Evolutionary conservation across 2,797 vertebrate species (phyloP), one percentile per base, ranked within the genome.

Genomic region (Gouania willdenowi): DNA sequence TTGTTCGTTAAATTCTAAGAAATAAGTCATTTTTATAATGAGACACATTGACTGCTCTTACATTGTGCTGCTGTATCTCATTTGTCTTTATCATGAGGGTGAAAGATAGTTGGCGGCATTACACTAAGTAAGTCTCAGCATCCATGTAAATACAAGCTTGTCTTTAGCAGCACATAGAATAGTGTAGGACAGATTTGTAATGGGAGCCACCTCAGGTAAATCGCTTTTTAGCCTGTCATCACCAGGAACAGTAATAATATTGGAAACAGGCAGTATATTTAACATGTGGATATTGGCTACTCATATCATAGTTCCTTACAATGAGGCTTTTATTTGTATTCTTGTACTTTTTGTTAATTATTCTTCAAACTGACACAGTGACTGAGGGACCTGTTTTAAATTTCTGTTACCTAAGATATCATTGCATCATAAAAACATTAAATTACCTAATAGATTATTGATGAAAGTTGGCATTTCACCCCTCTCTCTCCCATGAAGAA

Each of bases 181-280:
- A 42, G 69, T 54, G 56, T 56, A 53, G 76, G 71, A 79, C 66
- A 74, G 60, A 71, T 86, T 76, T 75, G 79, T 80, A 77, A 82
- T 83, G 84, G 78, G 82, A 82, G 43, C 50, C 50, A 5, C 51
- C 55, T 63, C 75, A 82, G 77, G 79, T 85, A 83, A 87, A 86
- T 85, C 77, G 77, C 69, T 82, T 82, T 73, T 84, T 79, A 73
- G 67, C 67, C 75, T 86, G 84, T 87, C 83, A 73, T 81, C 86
- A 57, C 80, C 62, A 46, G 20, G 55, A 34, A 61, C 56, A 62
- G 48, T 68, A 45, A 77, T 82, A 82, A 83, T 86, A 87, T 82
- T 86, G 69, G 77, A 87, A 87, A 79, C 82, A 85, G 82, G 60
- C 57, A 27, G 53, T 27, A 70, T 77, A 73, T 75, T 57, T 78